phyloP scores from a whole-genome alignment of 2,797 vertebrate species.

The Neoniphon sammara region DNA sequence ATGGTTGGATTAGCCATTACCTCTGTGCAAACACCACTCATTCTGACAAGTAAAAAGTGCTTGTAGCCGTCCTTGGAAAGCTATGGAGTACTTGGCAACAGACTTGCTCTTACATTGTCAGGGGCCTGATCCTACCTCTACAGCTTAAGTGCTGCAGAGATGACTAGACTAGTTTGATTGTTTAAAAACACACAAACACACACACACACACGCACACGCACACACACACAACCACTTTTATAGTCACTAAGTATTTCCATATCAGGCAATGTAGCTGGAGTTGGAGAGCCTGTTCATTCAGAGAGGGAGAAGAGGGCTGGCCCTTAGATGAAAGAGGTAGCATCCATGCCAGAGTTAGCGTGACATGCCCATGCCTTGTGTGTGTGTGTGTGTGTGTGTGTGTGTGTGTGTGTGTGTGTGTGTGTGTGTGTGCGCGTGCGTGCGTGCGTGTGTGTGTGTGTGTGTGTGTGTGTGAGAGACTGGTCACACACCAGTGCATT shows the following conservation, averaged over 20 bases:
- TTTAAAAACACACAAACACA: constrained; percentile 32
- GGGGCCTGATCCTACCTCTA: background rate
- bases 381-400: constrained; percentile 24
- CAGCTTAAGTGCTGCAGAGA: constrained; percentile 2
- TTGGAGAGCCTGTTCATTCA: constrained; percentile 38
- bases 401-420: constrained; percentile 15
- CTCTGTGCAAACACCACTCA: constrained; percentile 51
- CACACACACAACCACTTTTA: constrained; percentile 24
- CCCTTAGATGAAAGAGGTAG: constrained; percentile 50
- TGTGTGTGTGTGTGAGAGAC: constrained; percentile 20
- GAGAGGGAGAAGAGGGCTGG: constrained; percentile 49
- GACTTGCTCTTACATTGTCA: constrained; percentile 19
- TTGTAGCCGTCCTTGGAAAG: constrained; percentile 36
- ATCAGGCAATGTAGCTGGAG: constrained; percentile 67
- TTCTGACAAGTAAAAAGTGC: constrained; percentile 46
- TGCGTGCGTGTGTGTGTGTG: constrained; percentile 30
- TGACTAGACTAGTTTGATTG: constrained; percentile 13
- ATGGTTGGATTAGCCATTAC: constrained; percentile 42
- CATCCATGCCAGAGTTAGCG: constrained; percentile 58
- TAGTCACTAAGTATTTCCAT: constrained; percentile 63
- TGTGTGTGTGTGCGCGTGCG: constrained; percentile 28
- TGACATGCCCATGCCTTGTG: constrained; percentile 51
- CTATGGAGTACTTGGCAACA: constrained; percentile 23
- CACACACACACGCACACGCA: constrained; percentile 16
- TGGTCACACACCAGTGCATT: constrained; percentile 40